Evolutionary conservation across 2,888 invertebrate species (phyloP), one percentile per base, ranked within the genome.

Genomic region (Bellardia pandia): DNA sequence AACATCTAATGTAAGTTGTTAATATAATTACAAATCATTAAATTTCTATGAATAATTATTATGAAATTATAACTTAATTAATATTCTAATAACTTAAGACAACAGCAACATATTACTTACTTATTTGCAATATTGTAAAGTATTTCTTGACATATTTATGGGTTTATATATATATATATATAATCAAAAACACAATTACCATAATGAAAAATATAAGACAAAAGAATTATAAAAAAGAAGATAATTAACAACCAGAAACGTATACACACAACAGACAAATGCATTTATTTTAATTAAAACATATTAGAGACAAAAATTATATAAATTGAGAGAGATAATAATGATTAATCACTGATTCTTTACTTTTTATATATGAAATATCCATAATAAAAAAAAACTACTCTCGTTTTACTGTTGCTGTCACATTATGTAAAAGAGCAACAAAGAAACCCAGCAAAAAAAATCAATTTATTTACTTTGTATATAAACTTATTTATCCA

Each of bases 211-310:
- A 23, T n/a, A 62, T 7, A 62, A 58, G 23, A 62, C 8, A 30
- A 64, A 66, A 66, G 8, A 23, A 58, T 16, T 14, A 51, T 58
- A 40, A 30, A n/a, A 56, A 60, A 33, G 7, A 60, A 14, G 33
- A 33, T 62, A 71, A 71, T 53, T 33, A 62, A 40, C 16, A 48
- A 33, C 60, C 16, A 83, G 9, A 74, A 14, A 62, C 37, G 13
- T 11, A 42, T 30, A 37, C 30, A 37, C 11, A 42, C 33, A 53
- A 42, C 33, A 53, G 4, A 45, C n/a, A 33, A 42, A 79, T 75
- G 77, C 72, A 68, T 80, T 76, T 77, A 72, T 64, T 83, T 83
- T 83, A 86, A 83, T 86, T 78, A 82, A 82, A 72, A 45, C n/a
- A 16, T 53, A 86, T 58, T 74, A 58, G 23, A 74, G 33, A 66